Conservation (phyloP, 2,797 vertebrate genomes). For the Sebastes oblongus region DNA sequence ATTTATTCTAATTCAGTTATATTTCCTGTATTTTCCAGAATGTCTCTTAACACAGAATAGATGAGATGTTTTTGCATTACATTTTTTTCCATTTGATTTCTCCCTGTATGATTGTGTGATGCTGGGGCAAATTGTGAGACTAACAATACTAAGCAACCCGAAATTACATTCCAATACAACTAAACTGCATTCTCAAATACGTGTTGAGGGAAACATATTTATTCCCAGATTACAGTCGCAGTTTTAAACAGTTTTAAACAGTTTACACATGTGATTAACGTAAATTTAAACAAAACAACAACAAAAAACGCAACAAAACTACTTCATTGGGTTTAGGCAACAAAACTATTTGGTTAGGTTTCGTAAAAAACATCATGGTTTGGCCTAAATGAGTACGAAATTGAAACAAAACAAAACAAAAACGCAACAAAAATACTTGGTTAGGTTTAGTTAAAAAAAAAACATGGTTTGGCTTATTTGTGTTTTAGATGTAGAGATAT, state of each 20-base stretch:
- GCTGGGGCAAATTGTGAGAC: background rate
- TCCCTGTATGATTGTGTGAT: background rate
- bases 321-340: too few species aligned
- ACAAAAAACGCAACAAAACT: too few species aligned
- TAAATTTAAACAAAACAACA: background rate
- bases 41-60: background rate
- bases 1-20: background rate
- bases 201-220: background rate
- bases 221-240: background rate
- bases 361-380: too few species aligned
- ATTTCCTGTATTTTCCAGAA: constrained; percentile 2
- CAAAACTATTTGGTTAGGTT: too few species aligned
- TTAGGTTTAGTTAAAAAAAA: too few species aligned
- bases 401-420: too few species aligned
- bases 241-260: too few species aligned
- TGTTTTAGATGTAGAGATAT: background rate
- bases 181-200: background rate
- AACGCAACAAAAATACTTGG: too few species aligned
- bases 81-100: background rate
- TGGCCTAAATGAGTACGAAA: too few species aligned
- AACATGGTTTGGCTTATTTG: too few species aligned
- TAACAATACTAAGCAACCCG: too few species aligned
- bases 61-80: background rate
- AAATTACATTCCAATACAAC: too few species aligned
- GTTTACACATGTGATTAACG: background rate